Evolutionary conservation across 2,888 invertebrate species (phyloP).

Genomic region (Amorpha juglandis): DNA sequence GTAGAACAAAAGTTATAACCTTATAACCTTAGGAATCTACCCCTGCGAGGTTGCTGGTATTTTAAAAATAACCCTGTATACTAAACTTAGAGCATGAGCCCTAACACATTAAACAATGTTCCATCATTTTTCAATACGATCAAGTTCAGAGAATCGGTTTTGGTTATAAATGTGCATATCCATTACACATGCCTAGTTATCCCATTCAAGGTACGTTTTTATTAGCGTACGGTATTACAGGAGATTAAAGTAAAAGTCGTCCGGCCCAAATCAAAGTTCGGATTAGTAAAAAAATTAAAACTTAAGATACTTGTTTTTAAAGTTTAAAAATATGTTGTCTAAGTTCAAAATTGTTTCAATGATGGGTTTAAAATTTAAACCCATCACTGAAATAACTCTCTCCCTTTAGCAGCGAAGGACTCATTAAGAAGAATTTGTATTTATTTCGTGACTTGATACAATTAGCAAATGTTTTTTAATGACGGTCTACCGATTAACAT

Average conservation of each 20-base stretch:
- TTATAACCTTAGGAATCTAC: too few species aligned
- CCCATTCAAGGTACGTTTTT: conserved; percentile 63
- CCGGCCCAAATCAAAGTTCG: conserved; percentile 4
- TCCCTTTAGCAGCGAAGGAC: conserved; percentile 12
- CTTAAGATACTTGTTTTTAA: too few species aligned
- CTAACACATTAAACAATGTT: too few species aligned
- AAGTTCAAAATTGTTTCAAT: too few species aligned
- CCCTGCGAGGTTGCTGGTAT: too few species aligned
- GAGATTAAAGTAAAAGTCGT: conserved; percentile 55
- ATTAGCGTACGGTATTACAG: conserved; percentile 59
- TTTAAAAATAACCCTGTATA: too few species aligned
- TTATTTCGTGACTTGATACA: conserved; percentile 43
- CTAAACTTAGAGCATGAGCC: not conserved
- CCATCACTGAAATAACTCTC: not conserved
- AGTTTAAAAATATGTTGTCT: too few species aligned
- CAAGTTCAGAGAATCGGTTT: not conserved
- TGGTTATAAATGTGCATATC: too few species aligned
- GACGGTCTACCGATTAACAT: conserved; percentile 51
- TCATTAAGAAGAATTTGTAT: conserved; percentile 19
- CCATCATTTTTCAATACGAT: too few species aligned
- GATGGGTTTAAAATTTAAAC: too few species aligned
- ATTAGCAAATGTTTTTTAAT: conserved; percentile 43
- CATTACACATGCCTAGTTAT: conserved; percentile 50
- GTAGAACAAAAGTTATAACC: too few species aligned
- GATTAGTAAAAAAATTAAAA: too few species aligned